Base-by-base conservation (phyloP, 2,888 invertebrate species). In the Leptinotarsa rubiginosa region DNA sequence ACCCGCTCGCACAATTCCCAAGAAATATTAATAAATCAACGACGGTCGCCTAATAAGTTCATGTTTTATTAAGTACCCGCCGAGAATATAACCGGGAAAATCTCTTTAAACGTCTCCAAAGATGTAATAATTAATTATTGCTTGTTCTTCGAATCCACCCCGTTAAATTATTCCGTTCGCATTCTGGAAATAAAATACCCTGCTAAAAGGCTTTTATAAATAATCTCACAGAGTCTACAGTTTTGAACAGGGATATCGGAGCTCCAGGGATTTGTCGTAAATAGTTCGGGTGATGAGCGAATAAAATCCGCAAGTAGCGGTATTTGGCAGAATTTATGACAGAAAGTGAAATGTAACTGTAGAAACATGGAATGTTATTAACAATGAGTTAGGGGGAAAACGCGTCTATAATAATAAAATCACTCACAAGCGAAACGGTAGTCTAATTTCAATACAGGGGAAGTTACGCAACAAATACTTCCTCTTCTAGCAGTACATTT, bases 101-200 rank as follows among this genome's bases (percentile, higher is more conserved):
- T 67, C 67, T 54, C 67, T 65, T 69, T 62, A 41, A 72, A 22
- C 68, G 47, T 49, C 25, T 41, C 68, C 54, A 47, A 74, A 74
- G 68, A 68, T 41, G 71, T 52, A 52, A 68, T 71, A 74, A 74
- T 74, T 74, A 74, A 74, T 68, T 74, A 71, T 71, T 71, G 50
- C 64, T 67, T 56, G 68, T 71, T 71, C 62, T 68, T 56, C 16
- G 50, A 69, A 73, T 68, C 73, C 69, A 64, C 71, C 72, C 68
- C 64, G 22, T 54, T 50, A 66, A 71, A 71, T 62, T 67, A 74
- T 68, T 68, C 62, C 74, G 62, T 64, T 65, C 50, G 70, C 59
- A 62, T 70, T 47, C 59, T 62, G 67, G 66, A 70, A 67, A 56
- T 49, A 62, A 68, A 69, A 65, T 69, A 52, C 20, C 69, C 25